These are phyloP conservation scores for Sciurus niger DNA, from an alignment of 2,113 vertebrate species.

Conservation along the genomic window DNA sequence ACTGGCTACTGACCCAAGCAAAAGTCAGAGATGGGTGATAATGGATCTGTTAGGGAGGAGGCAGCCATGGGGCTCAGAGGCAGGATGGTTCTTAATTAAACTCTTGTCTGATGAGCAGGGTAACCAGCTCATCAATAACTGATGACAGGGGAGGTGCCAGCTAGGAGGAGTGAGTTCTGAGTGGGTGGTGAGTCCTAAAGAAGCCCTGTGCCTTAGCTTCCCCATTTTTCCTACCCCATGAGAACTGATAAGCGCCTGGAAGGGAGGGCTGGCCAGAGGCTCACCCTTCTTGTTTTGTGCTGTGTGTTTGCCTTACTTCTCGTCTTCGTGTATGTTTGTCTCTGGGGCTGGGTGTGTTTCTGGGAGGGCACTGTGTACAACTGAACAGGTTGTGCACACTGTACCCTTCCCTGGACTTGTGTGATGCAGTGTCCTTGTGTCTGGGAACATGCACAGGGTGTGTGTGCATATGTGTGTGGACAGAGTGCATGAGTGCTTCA, in stretches of 20 bases:
- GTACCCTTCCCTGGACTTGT: background rate
- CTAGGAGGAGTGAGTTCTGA: background rate
- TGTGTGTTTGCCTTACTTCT: background rate
- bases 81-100: conserved; percentile 72
- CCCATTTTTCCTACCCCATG: accelerated
- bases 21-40: background rate
- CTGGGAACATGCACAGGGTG: background rate
- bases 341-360: background rate
- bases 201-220: background rate
- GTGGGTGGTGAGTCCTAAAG: background rate
- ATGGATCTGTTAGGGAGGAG: conserved; percentile 37
- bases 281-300: background rate
- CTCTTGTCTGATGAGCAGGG: conserved; percentile 28
- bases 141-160: conserved; percentile 14
- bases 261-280: background rate
- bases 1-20: conserved; percentile 50
- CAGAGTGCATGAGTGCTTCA: background rate
- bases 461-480: background rate
- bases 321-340: background rate
- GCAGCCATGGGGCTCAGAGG: background rate
- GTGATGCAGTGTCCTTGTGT: background rate
- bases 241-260: background rate
- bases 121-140: conserved; percentile 51
- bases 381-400: accelerated
- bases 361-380: background rate